Percentiles rank a stretch among this genome's conserved stretches.
These are phyloP conservation scores for Macropus fuliginosus DNA, from an alignment of 2,797 vertebrate genomes.

Conservation along the genomic window DNA sequence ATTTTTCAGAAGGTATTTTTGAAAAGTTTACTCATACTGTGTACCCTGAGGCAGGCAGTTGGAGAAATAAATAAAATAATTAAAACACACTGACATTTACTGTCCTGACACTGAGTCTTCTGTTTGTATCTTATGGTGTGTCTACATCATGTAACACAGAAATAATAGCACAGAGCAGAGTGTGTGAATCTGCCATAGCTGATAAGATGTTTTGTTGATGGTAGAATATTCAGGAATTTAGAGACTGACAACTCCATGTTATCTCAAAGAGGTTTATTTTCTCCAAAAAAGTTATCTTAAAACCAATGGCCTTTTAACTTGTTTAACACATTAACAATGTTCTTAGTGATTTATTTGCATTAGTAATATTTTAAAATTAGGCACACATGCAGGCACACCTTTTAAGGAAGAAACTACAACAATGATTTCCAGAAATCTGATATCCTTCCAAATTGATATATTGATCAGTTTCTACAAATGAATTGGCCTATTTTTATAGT, in stretches of 20 bases:
- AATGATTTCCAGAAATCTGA: slow-evolving; percentile 72
- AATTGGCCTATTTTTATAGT: slow-evolving; percentile 70
- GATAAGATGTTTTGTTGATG: too few relatives aligned
- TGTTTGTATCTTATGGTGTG: background rate
- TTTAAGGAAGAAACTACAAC: slow-evolving; percentile 62
- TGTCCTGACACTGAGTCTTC: background rate
- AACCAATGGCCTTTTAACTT: slow-evolving; percentile 58
- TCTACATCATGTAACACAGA: fast-evolving
- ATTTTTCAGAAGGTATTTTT: background rate
- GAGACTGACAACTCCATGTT: background rate
- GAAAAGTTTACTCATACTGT: background rate
- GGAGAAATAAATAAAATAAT: background rate
- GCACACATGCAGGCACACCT: background rate
- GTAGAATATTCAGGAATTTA: background rate
- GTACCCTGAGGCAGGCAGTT: background rate
- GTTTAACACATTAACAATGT: slow-evolving; percentile 62
- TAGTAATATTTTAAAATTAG: slow-evolving; percentile 64
- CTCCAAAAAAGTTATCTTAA: slow-evolving; percentile 34
- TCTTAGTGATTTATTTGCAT: slow-evolving; percentile 73
- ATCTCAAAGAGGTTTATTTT: slow-evolving; percentile 29
- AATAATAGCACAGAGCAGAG: fast-evolving
- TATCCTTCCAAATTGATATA: slow-evolving; percentile 60
- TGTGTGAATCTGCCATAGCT: background rate
- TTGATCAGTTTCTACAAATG: slow-evolving; percentile 51
- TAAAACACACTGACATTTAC: background rate